Conservation (phyloP, 2,113 vertebrate species). For the Phaetusa simplex region DNA sequence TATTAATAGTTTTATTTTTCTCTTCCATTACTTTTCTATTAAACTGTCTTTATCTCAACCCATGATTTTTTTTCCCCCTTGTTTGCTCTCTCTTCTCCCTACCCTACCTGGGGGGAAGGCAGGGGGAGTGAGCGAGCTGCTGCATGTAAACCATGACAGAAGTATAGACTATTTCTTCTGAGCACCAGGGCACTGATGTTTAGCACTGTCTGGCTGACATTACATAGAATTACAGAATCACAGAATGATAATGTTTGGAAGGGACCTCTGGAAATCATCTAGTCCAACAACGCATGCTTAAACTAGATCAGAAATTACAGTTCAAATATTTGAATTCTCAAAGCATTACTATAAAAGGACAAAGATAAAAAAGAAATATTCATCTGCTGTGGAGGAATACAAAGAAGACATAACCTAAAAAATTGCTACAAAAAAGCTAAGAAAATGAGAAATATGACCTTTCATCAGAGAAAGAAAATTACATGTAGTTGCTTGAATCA, state of each 20-base stretch:
- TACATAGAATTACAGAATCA: not conserved
- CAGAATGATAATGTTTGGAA: too few relatives aligned
- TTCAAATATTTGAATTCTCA: conserved; percentile 23
- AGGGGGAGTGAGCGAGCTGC: not conserved
- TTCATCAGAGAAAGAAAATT: conserved; percentile 20
- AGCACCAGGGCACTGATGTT: not conserved
- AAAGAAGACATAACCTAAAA: not conserved
- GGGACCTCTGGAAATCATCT: too few relatives aligned
- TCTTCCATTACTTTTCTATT: not conserved
- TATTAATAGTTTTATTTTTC: not conserved
- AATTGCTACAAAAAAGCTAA: not conserved
- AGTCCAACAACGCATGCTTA: not conserved
- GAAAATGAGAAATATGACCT: not conserved
- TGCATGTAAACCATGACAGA: not conserved
- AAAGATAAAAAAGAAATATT: conserved; percentile 1
- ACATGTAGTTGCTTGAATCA: not conserved
- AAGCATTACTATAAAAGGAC: not conserved
- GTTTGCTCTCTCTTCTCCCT: not conserved
- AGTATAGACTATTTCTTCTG: not conserved
- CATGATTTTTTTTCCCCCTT: not conserved
- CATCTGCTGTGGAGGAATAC: not conserved
- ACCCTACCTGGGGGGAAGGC: too few relatives aligned
- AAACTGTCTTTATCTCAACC: not conserved
- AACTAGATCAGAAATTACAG: not conserved
- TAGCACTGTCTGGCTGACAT: not conserved